Percentiles rank a stretch among this genome's conserved stretches.
Evolutionary conservation across 2,113 vertebrate genomes (phyloP).

Genomic region (Nanorana parkeri): DNA sequence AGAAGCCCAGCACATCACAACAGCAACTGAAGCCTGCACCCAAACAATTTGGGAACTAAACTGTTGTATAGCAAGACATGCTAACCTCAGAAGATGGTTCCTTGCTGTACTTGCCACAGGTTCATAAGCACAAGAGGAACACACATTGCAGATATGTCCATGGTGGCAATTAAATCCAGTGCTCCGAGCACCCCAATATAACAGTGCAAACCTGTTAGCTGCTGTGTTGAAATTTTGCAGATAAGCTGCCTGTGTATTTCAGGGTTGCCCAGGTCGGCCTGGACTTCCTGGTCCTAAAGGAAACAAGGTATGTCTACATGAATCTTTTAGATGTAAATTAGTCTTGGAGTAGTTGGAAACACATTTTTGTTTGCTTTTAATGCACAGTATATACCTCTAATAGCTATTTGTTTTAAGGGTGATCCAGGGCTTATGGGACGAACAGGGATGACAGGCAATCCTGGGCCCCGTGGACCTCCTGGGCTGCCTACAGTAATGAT

Average conservation of each 20-base stretch:
- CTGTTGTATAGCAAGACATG: not conserved
- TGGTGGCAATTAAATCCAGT: no score
- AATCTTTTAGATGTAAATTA: not conserved
- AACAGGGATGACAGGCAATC: slow-evolving; percentile 69
- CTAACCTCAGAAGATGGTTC: not conserved
- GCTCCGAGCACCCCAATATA: not conserved
- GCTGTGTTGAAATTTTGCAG: not conserved
- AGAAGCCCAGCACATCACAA: no score
- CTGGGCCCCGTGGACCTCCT: slow-evolving; percentile 72
- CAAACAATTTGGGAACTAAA: no score
- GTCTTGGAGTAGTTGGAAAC: no score
- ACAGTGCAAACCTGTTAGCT: not conserved
- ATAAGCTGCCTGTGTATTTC: slow-evolving; percentile 56
- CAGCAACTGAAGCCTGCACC: no score
- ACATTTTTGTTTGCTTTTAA: no score
- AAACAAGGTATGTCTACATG: slow-evolving; percentile 74
- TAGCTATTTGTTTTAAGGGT: slow-evolving; percentile 69
- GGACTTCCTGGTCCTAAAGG: slow-evolving; percentile 83
- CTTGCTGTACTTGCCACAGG: not conserved
- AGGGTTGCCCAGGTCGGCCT: slow-evolving; percentile 81
- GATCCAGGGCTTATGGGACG: slow-evolving; percentile 71
- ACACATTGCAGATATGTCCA: no score
- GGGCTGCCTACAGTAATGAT: slow-evolving; percentile 81
- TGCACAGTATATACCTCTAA: not conserved
- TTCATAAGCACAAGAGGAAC: not conserved